A percentile compares a stretch with the other conserved stretches of the same genome.
Conservation (phyloP, 53 echinoderm and acorn worm species). For the Echinometra lucunter region DNA sequence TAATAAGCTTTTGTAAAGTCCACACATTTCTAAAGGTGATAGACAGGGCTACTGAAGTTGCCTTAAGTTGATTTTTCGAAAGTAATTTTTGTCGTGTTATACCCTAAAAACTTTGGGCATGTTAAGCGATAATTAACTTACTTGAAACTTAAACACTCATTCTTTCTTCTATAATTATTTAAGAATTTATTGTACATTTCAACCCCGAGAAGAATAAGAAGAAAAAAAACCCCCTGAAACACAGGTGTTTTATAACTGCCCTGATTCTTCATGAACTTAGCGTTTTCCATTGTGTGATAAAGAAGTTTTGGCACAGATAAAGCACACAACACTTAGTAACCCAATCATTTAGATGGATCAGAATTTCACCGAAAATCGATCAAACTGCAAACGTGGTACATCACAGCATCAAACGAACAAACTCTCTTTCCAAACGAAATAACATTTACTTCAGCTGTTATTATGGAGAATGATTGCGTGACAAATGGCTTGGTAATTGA, state of each 20-base stretch:
- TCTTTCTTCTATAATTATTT: neutral
- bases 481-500: neutral
- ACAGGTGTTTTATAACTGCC: neutral
- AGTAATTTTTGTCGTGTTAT: neutral
- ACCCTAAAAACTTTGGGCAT: neutral
- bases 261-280: neutral
- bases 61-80: too few species aligned
- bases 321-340: neutral
- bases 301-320: neutral
- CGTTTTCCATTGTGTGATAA: neutral
- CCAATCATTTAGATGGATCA: neutral
- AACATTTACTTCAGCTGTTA: neutral
- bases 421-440: neutral
- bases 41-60: too few species aligned
- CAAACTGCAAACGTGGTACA: neutral
- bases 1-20: too few species aligned
- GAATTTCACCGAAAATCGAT: conserved; percentile 1
- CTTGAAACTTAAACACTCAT: neutral
- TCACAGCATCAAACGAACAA: neutral
- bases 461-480: neutral
- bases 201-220: neutral
- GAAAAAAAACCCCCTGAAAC: neutral
- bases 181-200: neutral
- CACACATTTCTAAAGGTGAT: too few species aligned
- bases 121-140: too few species aligned